A percentile compares a stretch with the other conserved stretches of the same genome.
Evolutionary conservation across 1,140 invertebrate species (phyloP).

Genomic region (Megalonaias nervosa): DNA sequence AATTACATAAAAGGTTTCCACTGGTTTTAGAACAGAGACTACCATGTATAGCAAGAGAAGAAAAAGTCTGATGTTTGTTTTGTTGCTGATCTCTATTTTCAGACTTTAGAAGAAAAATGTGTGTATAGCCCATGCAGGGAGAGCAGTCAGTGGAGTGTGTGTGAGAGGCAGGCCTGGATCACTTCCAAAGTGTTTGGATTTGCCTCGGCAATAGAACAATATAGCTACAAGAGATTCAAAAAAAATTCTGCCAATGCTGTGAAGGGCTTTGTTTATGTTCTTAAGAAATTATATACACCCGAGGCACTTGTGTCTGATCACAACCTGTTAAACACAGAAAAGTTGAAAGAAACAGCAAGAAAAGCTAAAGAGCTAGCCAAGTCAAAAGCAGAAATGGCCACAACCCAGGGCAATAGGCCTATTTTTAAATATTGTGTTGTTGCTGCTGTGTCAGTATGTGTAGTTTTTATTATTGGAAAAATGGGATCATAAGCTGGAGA

Average conservation of each 20-base stretch:
- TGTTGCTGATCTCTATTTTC: slow-evolving; percentile 53
- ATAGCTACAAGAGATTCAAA: slow-evolving; percentile 89
- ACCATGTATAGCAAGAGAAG: background rate
- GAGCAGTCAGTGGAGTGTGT: slow-evolving; percentile 83
- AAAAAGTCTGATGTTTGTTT: background rate
- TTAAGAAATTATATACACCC: slow-evolving; percentile 40
- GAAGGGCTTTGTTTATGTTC: slow-evolving; percentile 81
- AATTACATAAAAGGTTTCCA: too few species aligned
- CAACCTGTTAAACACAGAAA: too few species aligned
- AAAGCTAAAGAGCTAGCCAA: too few species aligned
- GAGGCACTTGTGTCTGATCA: slow-evolving; percentile 1
- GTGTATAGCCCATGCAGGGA: slow-evolving; percentile 82
- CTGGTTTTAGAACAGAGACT: too few species aligned
- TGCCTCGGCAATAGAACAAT: slow-evolving; percentile 87
- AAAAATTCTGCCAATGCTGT: slow-evolving; percentile 87
- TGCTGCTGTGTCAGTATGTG: too few species aligned
- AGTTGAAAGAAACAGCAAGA: too few species aligned
- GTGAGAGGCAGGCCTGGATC: slow-evolving; percentile 86
- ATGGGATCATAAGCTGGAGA: too few species aligned
- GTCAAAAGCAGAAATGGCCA: too few species aligned
- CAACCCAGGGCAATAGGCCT: too few species aligned
- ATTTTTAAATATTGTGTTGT: too few species aligned
- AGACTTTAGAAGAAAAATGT: slow-evolving; percentile 92
- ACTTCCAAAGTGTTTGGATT: slow-evolving; percentile 88
- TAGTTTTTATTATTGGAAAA: too few species aligned